A percentile compares a stretch with the other conserved stretches of the same genome.
Conservation (phyloP, 2,797 vertebrate species). For the Sciaenops ocellatus region DNA sequence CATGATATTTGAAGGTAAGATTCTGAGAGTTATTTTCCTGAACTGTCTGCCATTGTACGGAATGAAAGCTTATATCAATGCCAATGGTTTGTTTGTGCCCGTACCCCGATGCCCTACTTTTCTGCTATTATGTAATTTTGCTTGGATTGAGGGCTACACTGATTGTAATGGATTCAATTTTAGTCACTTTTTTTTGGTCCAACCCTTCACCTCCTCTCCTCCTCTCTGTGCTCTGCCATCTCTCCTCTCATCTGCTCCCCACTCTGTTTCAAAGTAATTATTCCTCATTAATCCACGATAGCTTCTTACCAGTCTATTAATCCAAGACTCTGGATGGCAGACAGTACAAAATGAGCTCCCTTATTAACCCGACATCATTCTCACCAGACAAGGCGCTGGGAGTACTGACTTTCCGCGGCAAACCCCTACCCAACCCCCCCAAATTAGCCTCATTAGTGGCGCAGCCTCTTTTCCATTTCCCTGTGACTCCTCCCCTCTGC, state of each 20-base stretch:
- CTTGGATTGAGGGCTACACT: background rate
- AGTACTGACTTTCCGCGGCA: conserved; percentile 43
- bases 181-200: conserved; percentile 11
- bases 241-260: conserved; percentile 32
- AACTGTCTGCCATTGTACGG: background rate
- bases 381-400: conserved; percentile 51
- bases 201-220: conserved; percentile 11
- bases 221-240: conserved; percentile 2
- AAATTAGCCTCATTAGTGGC: conserved; percentile 77
- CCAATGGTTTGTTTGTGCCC: background rate
- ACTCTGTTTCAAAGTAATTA: conserved; percentile 72
- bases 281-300: conserved; percentile 76
- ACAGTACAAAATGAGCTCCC: conserved; percentile 72
- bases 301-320: conserved; percentile 69
- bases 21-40: background rate
- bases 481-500: conserved; percentile 7
- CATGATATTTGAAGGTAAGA: background rate
- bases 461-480: conserved; percentile 32
- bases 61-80: background rate
- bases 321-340: conserved; percentile 69
- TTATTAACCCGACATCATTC: conserved; percentile 78
- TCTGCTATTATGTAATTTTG: conserved; percentile 15
- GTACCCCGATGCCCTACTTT: background rate
- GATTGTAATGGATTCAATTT: conserved; percentile 12
- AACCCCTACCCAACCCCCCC: conserved; percentile 40